Base-by-base conservation (phyloP, 2,888 invertebrate genomes). In the Lycaena phlaeas region DNA sequence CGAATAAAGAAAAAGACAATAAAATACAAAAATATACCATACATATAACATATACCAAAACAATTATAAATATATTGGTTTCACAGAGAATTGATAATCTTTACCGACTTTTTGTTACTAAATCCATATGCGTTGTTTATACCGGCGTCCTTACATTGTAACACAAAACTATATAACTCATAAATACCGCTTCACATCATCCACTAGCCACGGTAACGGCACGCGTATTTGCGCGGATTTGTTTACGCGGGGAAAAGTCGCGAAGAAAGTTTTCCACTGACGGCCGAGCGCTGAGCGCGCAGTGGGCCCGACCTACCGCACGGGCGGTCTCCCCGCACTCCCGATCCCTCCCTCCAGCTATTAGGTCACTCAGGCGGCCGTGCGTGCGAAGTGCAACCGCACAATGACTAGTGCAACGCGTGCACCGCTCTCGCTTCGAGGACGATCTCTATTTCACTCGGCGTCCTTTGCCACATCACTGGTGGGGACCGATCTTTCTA, bases 351-450 rank as follows among this genome's bases (percentile, higher is more conserved):
- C 82, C 82, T 79, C 82, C 82, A 81, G 79, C 75, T 82, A 82
- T 81, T 82, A 77, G 82, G 82, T 84, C 82, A 81, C 81, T 75
- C 68, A 68, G 69, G 60, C 78, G 72, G 68, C 72, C 75, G 78
- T 76, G 78, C 81, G 81, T 81, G 78, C 77, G 70, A 77, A 78
- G 57, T 78, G 78, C 79, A 77, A 73, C 79, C 67, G 70, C 81
- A 78, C 79, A 79, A 78, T 77, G 78, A 77, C 74, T 77, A 74
- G 73, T 79, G 81, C 81, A 81, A 72, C 81, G 78, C 79, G 79
- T 78, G 78, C 79, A 77, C 73, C 78, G 81, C 82, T 79, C 81
- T 82, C 82, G 82, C 82, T 76, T 78, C 82, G 82, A 84, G 82
- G 82, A 84, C 82, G 81, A 84, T 77, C 82, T 84, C 81, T 82